Conservation (phyloP, 2,888 invertebrate species). For the Omphaloscelis lunosa region DNA sequence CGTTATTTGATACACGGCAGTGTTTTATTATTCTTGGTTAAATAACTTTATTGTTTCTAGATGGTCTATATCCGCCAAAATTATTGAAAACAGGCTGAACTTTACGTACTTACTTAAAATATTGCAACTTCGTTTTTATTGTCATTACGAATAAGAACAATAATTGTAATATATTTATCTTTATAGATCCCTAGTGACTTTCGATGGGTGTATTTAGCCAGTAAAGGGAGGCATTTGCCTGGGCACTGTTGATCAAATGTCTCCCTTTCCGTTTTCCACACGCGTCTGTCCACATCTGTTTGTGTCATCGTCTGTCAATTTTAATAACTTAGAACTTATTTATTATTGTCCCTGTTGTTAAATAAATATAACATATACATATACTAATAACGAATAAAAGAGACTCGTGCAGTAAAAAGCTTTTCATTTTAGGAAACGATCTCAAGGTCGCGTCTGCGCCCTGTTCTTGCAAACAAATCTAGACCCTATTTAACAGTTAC, state of each 20-base stretch:
- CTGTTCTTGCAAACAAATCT: background rate
- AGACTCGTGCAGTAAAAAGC: background rate
- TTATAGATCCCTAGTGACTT: too few species aligned
- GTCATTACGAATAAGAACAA: background rate
- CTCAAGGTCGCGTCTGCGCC: conserved; percentile 45
- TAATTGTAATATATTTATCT: background rate
- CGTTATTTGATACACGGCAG: background rate
- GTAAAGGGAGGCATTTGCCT: too few species aligned
- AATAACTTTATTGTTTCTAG: too few species aligned
- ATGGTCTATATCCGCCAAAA: too few species aligned
- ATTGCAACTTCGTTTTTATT: background rate
- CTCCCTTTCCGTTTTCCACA: too few species aligned
- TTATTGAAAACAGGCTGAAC: background rate
- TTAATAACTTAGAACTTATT: too few species aligned
- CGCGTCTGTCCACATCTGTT: too few species aligned
- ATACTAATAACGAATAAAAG: background rate
- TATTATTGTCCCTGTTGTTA: background rate
- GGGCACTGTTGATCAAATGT: too few species aligned
- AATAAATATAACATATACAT: background rate
- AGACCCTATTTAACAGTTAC: background rate
- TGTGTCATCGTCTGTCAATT: too few species aligned
- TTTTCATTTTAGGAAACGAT: background rate
- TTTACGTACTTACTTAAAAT: background rate
- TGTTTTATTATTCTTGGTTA: background rate
- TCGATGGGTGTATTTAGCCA: too few species aligned